Evolutionary conservation across 2,113 vertebrate genomes (phyloP).

Genomic region (Ramphastos sulfuratus): DNA sequence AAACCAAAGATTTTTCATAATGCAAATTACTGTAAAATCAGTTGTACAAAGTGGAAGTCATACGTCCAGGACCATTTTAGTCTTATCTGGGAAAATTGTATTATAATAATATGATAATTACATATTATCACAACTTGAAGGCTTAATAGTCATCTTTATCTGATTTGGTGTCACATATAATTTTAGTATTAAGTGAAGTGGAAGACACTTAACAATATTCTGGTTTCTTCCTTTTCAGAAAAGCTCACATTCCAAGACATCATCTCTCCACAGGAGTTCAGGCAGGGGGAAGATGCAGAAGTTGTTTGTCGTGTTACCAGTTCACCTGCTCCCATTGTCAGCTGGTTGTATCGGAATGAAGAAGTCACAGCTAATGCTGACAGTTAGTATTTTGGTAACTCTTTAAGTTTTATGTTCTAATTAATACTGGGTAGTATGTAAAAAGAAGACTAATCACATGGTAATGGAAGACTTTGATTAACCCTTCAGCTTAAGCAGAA

Average conservation of each 20-base stretch:
- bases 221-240: conserved; percentile 77
- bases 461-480: background rate
- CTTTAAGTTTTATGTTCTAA: conserved; percentile 73
- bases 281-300: conserved; percentile 90
- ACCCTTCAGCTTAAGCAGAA: background rate
- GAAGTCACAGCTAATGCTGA: conserved; percentile 88
- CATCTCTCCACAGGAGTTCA: conserved; percentile 92
- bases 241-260: conserved; percentile 92
- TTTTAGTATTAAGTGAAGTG: background rate
- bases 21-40: background rate
- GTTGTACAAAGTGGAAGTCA: background rate
- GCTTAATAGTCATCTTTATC: background rate
- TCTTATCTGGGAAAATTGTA: background rate
- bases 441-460: background rate
- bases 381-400: conserved; percentile 94
- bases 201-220: background rate
- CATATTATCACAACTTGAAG: background rate
- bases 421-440: background rate
- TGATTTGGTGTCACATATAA: background rate
- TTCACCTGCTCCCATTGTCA: conserved; percentile 91
- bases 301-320: conserved; percentile 92
- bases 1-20: background rate
- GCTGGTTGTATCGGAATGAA: conserved; percentile 92
- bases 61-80: background rate
- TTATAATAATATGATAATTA: background rate